Evolutionary conservation across 53 echinoderm and acorn worm genomes (phyloP), one percentile per base, ranked within the genome.

Genomic region (Echinometra lucunter): DNA sequence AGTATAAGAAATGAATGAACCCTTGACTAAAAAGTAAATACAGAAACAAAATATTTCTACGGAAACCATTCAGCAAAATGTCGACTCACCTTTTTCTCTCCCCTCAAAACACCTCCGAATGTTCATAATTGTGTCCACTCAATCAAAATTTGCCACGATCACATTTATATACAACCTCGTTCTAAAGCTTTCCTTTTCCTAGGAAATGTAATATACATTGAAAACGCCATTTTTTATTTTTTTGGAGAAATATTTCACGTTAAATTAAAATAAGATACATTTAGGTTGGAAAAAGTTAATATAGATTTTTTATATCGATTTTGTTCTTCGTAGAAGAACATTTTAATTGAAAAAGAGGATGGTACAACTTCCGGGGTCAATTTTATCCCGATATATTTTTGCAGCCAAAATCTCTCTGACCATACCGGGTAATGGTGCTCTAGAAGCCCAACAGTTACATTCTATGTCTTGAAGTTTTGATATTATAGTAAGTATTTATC

Each of bases 91-190:
- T 49, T n/a, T 49, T 49, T 27, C 47, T 83, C 47, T 47, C 83
- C 4, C 27, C 32, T 4, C 47, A 83, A 49, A 80, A 49, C n/a
- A 45, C 49, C 49, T 11, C 47, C 49, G 23, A 83, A 49, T 45
- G 25, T n/a, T n/a, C 83, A 45, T 8, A 11, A 47, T 58, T 89
- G 27, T 19, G 38, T 19, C 35, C 89, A 89, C 16, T 94, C 94
- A 94, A 94, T 94, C 94, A 94, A 83, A 94, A 57, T 82, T 83
- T 94, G 94, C 94, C 94, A 94, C 94, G 94, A 94, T 83, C 58
- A 63, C 94, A 66, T 94, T 37, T 35, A 58, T 44, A 45, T 45
- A 49, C 57, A 74, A 35, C 93, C 93, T 92, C 53, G 25, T 92
- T n/a, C 25, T n/a, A 32, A 70, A 35, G 44, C 3, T 45, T 91